These are phyloP conservation scores for Lipotes vexillifer DNA, from an alignment of 2,113 vertebrate genomes.

Conservation along the genomic window DNA sequence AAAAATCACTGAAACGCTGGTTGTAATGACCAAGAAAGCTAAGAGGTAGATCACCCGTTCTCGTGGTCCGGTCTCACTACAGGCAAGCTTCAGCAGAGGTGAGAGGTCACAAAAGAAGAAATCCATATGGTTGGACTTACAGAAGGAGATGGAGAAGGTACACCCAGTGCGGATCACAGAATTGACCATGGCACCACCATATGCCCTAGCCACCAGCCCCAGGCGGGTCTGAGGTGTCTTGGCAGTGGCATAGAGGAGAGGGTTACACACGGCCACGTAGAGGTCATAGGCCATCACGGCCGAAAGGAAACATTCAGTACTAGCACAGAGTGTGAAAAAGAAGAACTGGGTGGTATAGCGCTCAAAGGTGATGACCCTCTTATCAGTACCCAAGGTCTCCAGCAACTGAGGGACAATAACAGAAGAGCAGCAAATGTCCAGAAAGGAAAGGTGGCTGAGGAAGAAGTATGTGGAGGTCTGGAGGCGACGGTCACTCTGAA, in stretches of 20 bases:
- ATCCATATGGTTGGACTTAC: slow-evolving; percentile 27
- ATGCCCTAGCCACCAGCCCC: slow-evolving; percentile 26
- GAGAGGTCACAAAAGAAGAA: slow-evolving; percentile 73
- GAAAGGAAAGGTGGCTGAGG: slow-evolving; percentile 61
- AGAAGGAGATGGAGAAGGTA: slow-evolving; percentile 65
- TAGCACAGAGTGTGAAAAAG: slow-evolving; percentile 52
- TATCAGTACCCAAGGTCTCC: not conserved
- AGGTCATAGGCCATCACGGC: slow-evolving; percentile 62
- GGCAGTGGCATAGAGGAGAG: slow-evolving; percentile 39
- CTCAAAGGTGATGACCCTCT: not conserved
- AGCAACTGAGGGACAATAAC: slow-evolving; percentile 62
- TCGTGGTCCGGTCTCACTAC: not conserved
- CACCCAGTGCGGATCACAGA: slow-evolving; percentile 44
- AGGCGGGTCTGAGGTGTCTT: slow-evolving; percentile 15
- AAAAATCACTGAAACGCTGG: slow-evolving; percentile 54
- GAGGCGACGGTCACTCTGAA: slow-evolving; percentile 34
- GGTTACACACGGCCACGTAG: slow-evolving; percentile 33
- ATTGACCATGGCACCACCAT: slow-evolving; percentile 40
- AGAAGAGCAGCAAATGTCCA: slow-evolving; percentile 60
- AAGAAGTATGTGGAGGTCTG: slow-evolving; percentile 67
- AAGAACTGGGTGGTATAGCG: slow-evolving; percentile 59
- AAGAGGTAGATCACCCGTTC: slow-evolving; percentile 52
- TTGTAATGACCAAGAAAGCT: slow-evolving; percentile 52
- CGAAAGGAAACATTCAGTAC: slow-evolving; percentile 48
- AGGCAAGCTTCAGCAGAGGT: slow-evolving; percentile 67